These are phyloP conservation scores for Myotis brandtii DNA, from an alignment of 2,113 vertebrate species.

Conservation along the genomic window DNA sequence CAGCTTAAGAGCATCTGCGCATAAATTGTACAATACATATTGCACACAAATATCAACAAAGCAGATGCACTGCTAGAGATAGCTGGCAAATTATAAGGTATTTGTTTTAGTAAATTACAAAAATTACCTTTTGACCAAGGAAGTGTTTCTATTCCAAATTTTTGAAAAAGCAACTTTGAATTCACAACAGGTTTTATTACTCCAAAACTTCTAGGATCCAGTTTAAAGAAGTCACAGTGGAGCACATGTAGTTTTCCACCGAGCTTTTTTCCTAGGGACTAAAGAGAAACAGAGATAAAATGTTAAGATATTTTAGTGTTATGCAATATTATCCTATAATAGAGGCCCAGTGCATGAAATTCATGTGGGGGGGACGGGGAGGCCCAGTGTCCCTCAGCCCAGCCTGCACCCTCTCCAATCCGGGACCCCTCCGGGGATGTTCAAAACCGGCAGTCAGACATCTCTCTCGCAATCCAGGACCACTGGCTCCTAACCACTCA, in stretches of 20 bases:
- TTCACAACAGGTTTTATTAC: slow-evolving; percentile 83
- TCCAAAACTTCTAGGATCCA: slow-evolving; percentile 88
- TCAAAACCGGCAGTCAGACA: no score
- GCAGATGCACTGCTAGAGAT: neutral
- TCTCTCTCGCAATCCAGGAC: no score
- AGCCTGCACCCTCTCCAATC: no score
- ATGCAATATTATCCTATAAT: neutral
- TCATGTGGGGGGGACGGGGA: no score
- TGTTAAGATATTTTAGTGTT: slow-evolving; percentile 4
- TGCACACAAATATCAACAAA: neutral
- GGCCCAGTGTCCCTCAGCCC: no score
- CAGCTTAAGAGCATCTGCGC: neutral
- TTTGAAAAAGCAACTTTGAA: slow-evolving; percentile 90
- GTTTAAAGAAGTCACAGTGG: slow-evolving; percentile 93
- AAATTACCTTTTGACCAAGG: slow-evolving; percentile 90
- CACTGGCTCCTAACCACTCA: no score
- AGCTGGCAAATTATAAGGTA: neutral
- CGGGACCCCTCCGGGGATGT: no score
- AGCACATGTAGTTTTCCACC: slow-evolving; percentile 91
- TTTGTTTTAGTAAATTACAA: slow-evolving; percentile 8
- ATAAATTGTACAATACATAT: neutral
- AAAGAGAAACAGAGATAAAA: slow-evolving; percentile 51
- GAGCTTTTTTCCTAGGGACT: slow-evolving; percentile 88
- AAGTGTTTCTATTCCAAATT: slow-evolving; percentile 89
- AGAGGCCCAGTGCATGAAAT: no score